Evolutionary conservation across 92 coral and sea anemone species (phyloP), one percentile per base, ranked within the genome.

Genomic region (Parazoanthus darwini): DNA sequence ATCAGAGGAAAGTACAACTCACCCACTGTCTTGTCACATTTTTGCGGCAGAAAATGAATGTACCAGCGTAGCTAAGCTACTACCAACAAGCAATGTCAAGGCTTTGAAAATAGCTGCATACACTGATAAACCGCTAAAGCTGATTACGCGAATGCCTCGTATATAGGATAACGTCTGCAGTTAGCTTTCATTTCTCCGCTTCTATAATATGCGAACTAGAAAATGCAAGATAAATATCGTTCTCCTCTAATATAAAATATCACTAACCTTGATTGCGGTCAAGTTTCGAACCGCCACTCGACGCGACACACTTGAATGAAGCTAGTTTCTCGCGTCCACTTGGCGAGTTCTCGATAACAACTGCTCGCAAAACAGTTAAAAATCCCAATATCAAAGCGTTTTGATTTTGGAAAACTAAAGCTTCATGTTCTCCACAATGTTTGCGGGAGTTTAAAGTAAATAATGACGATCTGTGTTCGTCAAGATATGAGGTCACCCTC

Each of bases 201-300:
- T 74, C 48, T 37, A 16, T 76, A 76, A 76, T 20, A 8, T 39
- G 29, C 46, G 39, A 37, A 37, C n/a, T 16, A 1, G 25, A 76
- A 76, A 18, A 11, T 22, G 48, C 54, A 39, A 36, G 54, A 37
- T 14, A 39, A 37, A 11, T 37, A 76, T 18, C 26, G 44, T 10
- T 74, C 29, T 16, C 3, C 11, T 37, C 80, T n/a, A 37, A 39
- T 39, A 37, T 20, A 76, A 76, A 76, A 76, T 37, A 39, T 76
- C 13, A 76, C 80, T 76, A 76, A 76, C 80, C 80, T 76, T 76
- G 25, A 22, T 37, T 36, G 80, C 80, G 80, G 80, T 76, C 42
- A 39, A 76, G 4, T 76, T 75, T 39, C 23, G 79, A 36, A 75
- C 25, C 8, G 23, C 79, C 79, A 75, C 79, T 36, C 23, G 25